Evolutionary conservation across 1,140 invertebrate species (phyloP).

Genomic region (Euura saliciscinereae): DNA sequence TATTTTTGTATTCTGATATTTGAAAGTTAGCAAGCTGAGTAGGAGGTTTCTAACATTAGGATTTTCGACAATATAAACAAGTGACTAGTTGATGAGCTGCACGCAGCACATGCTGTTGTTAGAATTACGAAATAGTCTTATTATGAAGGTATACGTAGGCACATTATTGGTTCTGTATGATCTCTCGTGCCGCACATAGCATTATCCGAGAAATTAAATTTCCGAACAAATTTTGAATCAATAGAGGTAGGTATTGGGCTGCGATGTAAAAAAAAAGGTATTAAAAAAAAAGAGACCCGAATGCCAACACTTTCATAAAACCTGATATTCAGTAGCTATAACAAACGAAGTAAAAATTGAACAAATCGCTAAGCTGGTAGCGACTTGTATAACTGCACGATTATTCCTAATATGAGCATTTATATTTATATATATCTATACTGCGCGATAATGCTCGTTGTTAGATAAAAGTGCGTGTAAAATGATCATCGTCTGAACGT

Average conservation of each 20-base stretch:
- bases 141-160: constrained; percentile 43
- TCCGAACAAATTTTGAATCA: background rate
- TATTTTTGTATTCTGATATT: constrained; percentile 50
- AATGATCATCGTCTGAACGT: constrained; percentile 14
- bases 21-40: constrained; percentile 46
- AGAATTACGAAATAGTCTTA: constrained; percentile 20
- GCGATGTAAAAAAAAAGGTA: background rate
- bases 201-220: background rate
- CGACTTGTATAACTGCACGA: background rate
- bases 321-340: background rate
- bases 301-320: background rate
- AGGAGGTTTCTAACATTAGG: constrained; percentile 39
- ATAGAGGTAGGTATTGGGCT: too few relatives aligned
- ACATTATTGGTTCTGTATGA: constrained; percentile 42
- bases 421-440: background rate
- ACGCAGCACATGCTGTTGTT: constrained; percentile 34
- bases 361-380: background rate
- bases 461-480: constrained; percentile 17
- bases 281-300: constrained; percentile 14
- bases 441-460: background rate
- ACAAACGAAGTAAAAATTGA: background rate
- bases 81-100: constrained; percentile 54
- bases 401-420: background rate
- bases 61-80: constrained; percentile 49
- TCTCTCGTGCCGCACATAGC: constrained; percentile 1